Percentiles rank a stretch among this genome's conserved stretches.
Conservation (phyloP, 92 coral and sea anemone genomes). For the Porites evermanni region DNA sequence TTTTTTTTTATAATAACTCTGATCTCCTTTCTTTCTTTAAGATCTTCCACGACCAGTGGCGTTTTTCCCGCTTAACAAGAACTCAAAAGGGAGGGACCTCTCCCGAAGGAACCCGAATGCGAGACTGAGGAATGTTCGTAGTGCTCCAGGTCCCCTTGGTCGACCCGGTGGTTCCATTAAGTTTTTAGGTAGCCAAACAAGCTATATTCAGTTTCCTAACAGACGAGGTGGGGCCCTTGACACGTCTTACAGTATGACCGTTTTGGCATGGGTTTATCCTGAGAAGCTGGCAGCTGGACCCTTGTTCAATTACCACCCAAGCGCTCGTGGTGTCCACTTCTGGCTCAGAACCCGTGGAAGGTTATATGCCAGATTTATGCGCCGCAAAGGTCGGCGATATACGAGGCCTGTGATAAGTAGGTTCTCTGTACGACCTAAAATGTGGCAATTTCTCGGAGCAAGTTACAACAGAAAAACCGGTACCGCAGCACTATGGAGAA, state of each 20-base stretch:
- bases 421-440: slow-evolving; percentile 23
- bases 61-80: slow-evolving; percentile 64
- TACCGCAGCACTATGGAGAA: slow-evolving; percentile 64
- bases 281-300: slow-evolving; percentile 69
- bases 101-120: slow-evolving; percentile 51
- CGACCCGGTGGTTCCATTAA: slow-evolving; percentile 62
- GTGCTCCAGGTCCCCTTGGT: slow-evolving; percentile 65
- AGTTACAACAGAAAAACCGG: slow-evolving; percentile 74
- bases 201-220: slow-evolving; percentile 72
- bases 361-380: slow-evolving; percentile 68
- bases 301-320: slow-evolving; percentile 81
- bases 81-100: slow-evolving; percentile 60
- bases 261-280: slow-evolving; percentile 67
- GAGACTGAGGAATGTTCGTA: slow-evolving; percentile 49
- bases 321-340: slow-evolving; percentile 77
- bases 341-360: slow-evolving; percentile 60
- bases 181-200: slow-evolving; percentile 43
- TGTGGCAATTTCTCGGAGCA: slow-evolving; percentile 81
- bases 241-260: slow-evolving; percentile 63
- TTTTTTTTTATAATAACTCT: background rate
- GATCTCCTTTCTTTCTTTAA: background rate
- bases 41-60: slow-evolving; percentile 65
- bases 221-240: slow-evolving; percentile 65
- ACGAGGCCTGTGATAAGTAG: slow-evolving; percentile 45
- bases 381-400: slow-evolving; percentile 58